A percentile compares a stretch with the other conserved stretches of the same genome.
Conservation (phyloP, 2,888 invertebrate genomes). For the Hydriomena furcata region DNA sequence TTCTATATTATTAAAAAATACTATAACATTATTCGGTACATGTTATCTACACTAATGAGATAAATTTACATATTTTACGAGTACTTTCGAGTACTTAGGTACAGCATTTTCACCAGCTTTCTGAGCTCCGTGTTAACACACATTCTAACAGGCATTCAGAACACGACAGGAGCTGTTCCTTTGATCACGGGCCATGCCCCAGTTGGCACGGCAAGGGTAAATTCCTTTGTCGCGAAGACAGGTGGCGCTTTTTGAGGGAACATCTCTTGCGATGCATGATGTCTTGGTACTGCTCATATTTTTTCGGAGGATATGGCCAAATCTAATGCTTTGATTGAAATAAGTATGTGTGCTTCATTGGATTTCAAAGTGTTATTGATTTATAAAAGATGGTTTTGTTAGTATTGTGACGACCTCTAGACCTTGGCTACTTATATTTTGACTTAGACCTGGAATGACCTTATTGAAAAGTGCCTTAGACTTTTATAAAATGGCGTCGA, state of each 20-base stretch:
- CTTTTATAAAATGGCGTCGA: too few relatives aligned
- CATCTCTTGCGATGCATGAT: constrained; percentile 27
- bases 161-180: constrained; percentile 58
- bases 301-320: constrained; percentile 10
- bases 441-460: too few relatives aligned
- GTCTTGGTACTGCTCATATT: constrained; percentile 17
- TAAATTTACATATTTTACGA: too few relatives aligned
- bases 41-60: too few relatives aligned
- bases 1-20: too few relatives aligned
- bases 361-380: background rate
- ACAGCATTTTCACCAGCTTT: constrained; percentile 5
- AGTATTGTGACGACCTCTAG: too few relatives aligned
- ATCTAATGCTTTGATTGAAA: constrained; percentile 2
- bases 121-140: constrained; percentile 31
- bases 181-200: constrained; percentile 58
- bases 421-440: too few relatives aligned
- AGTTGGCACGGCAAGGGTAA: constrained; percentile 56
- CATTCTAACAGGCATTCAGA: constrained; percentile 55
- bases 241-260: constrained; percentile 36
- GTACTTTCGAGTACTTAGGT: too few relatives aligned
- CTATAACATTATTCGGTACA: too few relatives aligned
- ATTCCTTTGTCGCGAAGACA: constrained; percentile 49
- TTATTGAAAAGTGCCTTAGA: too few relatives aligned
- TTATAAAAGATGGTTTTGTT: too few relatives aligned
- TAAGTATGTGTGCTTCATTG: background rate